Base-by-base conservation (phyloP, 92 coral and sea anemone genomes). In the Actinostola sp. region DNA sequence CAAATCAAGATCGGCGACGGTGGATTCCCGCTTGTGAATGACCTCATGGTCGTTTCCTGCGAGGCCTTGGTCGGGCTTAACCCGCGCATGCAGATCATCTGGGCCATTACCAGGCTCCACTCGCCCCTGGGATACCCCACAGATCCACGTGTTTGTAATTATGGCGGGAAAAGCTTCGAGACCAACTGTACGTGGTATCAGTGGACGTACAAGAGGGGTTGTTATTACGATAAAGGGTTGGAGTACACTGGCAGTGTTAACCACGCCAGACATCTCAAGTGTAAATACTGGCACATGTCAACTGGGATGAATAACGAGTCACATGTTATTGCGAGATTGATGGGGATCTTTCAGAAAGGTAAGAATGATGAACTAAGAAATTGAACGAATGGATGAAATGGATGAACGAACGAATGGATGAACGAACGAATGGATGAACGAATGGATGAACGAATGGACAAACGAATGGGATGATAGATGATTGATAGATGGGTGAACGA, bases 81-180 rank as follows among this genome's bases (percentile, higher is more conserved):
- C 0, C 86, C 92, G 7, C 72, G 53, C 29, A 71, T 88, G 72
- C 85, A 70, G 38, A 65, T 88, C 2, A 69, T 84, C 31, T 88
- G 85, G 89, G 89, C 76, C 1, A 57, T 84, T 1, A 84, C 85
- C 28, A 66, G 78, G 71, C 77, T 94, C 25, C 97, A 91, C 42
- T 94, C 97, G 0, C 98, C 98, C 0, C 38, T 94, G 51, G 98
- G 98, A 0, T 94, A 88, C 38, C 94, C 95, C 6, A 94, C 98
- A 14, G 98, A 94, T 57, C 98, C 98, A 14, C 73, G 83, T 11
- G 33, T 91, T 14, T 94, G 98, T 35, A 72, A 49, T n/a, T 91
- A 58, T 68, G 86, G 89, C 31, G 74, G 86, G 8, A 66, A 33
- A 27, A 63, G 50, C 20, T 45, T 28, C 1, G 73, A 65, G 17